Percentiles rank a stretch among this genome's conserved stretches.
phyloP scores from a whole-genome alignment of 2,797 vertebrate genomes.

The Thripadectes ignobilis region DNA sequence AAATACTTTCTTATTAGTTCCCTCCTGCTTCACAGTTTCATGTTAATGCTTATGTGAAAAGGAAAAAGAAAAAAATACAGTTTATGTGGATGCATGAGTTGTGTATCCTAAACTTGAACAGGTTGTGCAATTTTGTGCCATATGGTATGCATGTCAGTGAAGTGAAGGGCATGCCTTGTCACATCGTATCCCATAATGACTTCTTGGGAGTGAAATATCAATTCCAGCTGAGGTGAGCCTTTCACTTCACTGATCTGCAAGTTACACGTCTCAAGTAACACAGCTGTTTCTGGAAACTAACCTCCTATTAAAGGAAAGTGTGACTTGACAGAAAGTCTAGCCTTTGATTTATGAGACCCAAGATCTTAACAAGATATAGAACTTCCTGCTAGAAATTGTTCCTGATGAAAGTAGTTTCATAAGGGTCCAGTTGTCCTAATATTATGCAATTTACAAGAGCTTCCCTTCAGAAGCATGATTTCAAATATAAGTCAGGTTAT shows the following conservation, averaged over 20 bases:
- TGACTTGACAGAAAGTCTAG: not conserved
- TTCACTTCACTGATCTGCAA: slow-evolving; percentile 44
- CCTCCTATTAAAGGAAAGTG: not conserved
- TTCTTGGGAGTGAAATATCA: slow-evolving; percentile 26
- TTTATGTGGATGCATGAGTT: not conserved
- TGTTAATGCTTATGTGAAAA: not conserved
- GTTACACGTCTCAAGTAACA: not conserved
- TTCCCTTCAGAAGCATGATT: not conserved
- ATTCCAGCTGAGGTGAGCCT: slow-evolving; percentile 39
- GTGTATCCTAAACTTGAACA: not conserved
- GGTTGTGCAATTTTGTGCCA: slow-evolving; percentile 37
- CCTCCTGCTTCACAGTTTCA: not conserved
- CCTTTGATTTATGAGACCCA: not conserved
- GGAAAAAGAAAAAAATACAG: not conserved
- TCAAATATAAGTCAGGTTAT: not conserved
- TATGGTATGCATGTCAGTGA: not conserved
- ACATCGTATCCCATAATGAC: not conserved
- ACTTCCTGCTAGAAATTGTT: not conserved
- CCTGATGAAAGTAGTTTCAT: not conserved
- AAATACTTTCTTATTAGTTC: not conserved
- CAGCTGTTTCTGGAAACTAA: not conserved
- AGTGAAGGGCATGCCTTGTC: slow-evolving; percentile 41
- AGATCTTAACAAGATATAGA: not conserved
- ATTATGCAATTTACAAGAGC: not conserved
- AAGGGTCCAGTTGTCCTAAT: not conserved